Percentiles rank a stretch among this genome's conserved stretches.
Evolutionary conservation across 2,113 vertebrate genomes (phyloP).

Genomic region (Heliornis fulica): DNA sequence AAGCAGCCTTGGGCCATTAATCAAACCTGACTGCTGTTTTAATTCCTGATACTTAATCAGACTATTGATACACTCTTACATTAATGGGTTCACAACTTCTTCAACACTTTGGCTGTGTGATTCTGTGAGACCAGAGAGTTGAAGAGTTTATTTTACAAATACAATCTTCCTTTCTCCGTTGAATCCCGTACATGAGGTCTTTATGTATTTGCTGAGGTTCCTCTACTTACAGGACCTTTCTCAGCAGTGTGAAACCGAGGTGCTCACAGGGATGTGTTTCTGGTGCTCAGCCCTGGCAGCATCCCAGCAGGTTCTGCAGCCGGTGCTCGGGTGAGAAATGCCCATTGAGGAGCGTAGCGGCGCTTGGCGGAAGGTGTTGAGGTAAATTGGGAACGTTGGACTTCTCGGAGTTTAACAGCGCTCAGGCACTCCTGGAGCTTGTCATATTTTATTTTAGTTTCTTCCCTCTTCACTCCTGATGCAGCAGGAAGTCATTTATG

Average conservation of each 20-base stretch:
- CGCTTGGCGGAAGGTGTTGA: slow-evolving; percentile 40
- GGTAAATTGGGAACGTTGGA: slow-evolving; percentile 32
- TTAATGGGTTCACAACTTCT: neutral
- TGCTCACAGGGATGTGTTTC: neutral
- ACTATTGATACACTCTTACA: neutral
- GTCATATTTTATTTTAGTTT: slow-evolving; percentile 28
- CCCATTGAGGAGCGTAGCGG: neutral
- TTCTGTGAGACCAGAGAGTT: fast-evolving
- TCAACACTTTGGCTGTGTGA: neutral
- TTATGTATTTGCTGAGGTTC: neutral
- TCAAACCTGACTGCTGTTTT: neutral
- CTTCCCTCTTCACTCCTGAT: slow-evolving; percentile 53
- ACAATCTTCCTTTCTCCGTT: neutral
- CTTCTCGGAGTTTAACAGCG: slow-evolving; percentile 57
- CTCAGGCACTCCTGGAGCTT: slow-evolving; percentile 58
- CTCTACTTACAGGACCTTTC: neutral
- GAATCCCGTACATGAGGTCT: fast-evolving
- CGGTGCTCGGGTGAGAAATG: neutral
- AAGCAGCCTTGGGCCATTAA: neutral
- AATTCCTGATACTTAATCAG: neutral
- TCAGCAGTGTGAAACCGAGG: neutral
- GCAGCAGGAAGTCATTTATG: slow-evolving; percentile 78
- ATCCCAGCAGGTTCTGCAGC: neutral
- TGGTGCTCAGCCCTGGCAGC: neutral
- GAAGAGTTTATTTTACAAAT: neutral